Percentiles rank a stretch among this genome's conserved stretches.
phyloP scores from a whole-genome alignment of 2,888 invertebrate species.

The Acleris holmiana region DNA sequence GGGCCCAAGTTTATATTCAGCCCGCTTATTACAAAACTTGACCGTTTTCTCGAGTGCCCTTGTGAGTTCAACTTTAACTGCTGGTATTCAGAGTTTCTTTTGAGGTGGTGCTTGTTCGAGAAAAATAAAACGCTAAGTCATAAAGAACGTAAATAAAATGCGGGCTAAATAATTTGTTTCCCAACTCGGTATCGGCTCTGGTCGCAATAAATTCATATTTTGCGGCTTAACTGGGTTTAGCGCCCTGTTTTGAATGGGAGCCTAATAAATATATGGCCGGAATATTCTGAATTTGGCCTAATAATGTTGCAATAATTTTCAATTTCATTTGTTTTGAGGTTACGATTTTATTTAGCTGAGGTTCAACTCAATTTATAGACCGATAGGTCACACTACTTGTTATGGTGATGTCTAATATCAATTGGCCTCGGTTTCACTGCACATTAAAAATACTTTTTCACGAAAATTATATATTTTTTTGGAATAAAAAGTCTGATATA shows the following conservation, averaged over 20 bases:
- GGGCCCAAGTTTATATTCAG: constrained; percentile 20
- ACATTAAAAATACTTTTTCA: no score
- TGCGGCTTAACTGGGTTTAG: constrained; percentile 30
- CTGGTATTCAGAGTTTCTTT: neutral
- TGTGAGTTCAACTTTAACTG: constrained; percentile 1
- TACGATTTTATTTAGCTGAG: neutral
- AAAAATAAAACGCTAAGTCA: constrained; percentile 27
- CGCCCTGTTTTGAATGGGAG: constrained; percentile 24
- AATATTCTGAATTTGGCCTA: constrained; percentile 6
- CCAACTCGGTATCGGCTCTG: constrained; percentile 32
- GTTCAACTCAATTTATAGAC: no score
- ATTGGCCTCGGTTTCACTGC: no score
- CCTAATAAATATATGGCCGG: constrained; percentile 31
- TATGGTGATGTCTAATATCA: no score
- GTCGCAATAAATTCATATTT: constrained; percentile 41
- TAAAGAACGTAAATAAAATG: constrained; percentile 38
- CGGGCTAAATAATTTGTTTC: constrained; percentile 39
- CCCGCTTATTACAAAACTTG: constrained; percentile 25
- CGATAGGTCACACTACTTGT: no score
- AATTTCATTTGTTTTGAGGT: constrained; percentile 9
- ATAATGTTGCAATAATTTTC: constrained; percentile 29
- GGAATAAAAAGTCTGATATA: no score
- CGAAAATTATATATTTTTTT: no score
- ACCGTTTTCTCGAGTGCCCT: constrained; percentile 9
- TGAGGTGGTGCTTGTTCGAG: neutral